Conservation (phyloP, 2,113 vertebrate species). For the Oxyura jamaicensis region DNA sequence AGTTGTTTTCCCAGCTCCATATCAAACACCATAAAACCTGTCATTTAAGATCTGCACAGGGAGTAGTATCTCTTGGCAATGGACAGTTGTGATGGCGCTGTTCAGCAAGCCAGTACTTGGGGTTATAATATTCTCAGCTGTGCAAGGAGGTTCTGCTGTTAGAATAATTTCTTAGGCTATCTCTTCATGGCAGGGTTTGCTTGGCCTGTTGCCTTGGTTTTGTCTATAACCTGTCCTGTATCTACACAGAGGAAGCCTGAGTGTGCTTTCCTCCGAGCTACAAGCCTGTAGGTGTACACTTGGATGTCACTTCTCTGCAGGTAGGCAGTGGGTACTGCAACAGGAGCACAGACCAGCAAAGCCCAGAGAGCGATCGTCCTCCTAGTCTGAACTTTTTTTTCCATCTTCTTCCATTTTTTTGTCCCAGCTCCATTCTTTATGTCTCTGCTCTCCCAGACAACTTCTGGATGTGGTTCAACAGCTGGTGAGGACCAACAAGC, state of each 20-base stretch:
- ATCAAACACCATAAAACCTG: conserved; percentile 19
- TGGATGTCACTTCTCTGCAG: not conserved
- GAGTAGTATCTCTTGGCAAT: conserved; percentile 19
- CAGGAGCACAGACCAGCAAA: not conserved
- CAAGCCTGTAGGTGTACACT: not conserved
- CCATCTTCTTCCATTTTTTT: not conserved
- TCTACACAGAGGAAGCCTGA: not conserved
- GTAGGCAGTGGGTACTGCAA: not conserved
- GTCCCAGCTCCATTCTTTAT: not conserved
- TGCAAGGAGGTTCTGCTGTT: not conserved
- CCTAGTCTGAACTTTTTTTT: not conserved
- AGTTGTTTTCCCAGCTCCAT: conserved; percentile 10
- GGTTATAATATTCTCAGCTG: conserved; percentile 28
- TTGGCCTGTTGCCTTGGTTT: not conserved
- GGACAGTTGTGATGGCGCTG: not conserved
- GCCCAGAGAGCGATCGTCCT: not conserved
- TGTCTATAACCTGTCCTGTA: not conserved
- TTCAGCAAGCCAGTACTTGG: conserved; percentile 40
- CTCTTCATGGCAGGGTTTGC: not conserved
- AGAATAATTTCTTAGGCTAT: not conserved
- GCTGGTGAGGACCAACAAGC: not conserved
- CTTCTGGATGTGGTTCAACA: not conserved
- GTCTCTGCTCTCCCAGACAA: not conserved
- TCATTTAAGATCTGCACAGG: conserved; percentile 33
- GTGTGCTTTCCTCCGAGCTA: not conserved